Base-by-base conservation (phyloP, 2,113 vertebrate species). In the Neolamprologus hecqui region DNA sequence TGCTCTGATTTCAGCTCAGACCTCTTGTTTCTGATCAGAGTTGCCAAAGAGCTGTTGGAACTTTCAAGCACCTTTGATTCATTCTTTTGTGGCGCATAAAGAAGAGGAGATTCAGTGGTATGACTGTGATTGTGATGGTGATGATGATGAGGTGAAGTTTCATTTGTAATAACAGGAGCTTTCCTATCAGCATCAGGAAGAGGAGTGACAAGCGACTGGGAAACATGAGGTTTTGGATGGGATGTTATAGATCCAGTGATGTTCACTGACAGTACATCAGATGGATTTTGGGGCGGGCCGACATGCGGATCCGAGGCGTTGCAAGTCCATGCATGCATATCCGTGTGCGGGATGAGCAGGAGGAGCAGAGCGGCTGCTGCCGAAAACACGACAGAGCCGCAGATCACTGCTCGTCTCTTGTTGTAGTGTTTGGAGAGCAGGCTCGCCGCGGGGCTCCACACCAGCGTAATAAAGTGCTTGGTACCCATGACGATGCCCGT, bases 401-500 rank as follows among this genome's bases (percentile, higher is more conserved):
- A 81, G 2, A 98, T 94, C 58, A 97, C 94, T 2, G 17, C 35
- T n/a, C 97, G 94, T 60, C 97, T 93, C 85, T 96, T 97, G 92
- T 95, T 89, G 86, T 95, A 95, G 49, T 88, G 96, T 42, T 88
- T 95, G 91, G 97, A 95, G 58, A 97, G 95, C 84, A 96, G 89
- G 79, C 96, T 93, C 2, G 96, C 94, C 17, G 93, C 12, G 0
- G 97, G 97, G 11, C 95, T 95, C 97, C 97, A 97, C 58, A 96
- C 79, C 70, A 97, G 92, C 0, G 93, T 81, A 19, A 97, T 57
- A 53, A 97, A 86, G 87, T 97, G 95, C 82, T 94, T 96, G 21
- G 96, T 87, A 2, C 96, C 97, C 96, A 98, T 96, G 79, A 97
- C 75, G 81, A 96, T 37, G 82, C 98, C 98, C 1, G 96, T 96